Evolutionary conservation across 2,113 vertebrate genomes (phyloP), one percentile per base, ranked within the genome.

Genomic region (Isichthys henryi): DNA sequence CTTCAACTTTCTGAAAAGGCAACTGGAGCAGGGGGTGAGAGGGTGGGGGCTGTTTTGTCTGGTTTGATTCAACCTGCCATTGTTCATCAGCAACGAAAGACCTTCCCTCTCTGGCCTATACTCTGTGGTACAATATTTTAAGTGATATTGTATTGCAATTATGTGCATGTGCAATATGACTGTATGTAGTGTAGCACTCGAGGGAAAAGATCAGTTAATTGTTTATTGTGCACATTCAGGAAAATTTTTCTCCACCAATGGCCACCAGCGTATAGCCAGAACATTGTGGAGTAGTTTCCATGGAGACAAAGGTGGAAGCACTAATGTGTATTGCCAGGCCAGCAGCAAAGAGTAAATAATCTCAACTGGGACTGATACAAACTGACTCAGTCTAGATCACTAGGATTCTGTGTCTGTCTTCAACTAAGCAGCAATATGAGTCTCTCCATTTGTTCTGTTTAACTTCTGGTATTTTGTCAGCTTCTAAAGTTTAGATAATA

Each of bases 371-470:
- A 91, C 94, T 93, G 94, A 94, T 95, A 94, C 96, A 97, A 95
- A 96, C 94, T 95, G 91, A 94, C 95, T 94, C 95, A 97, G 98
- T 97, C 95, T 97, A 96, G 97, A 97, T 97, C 98, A 97, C 94
- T 94, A 91, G 96, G 96, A 96, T 96, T 94, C 94, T 96, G 95
- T 43, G 15, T 2, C 4, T 43, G 13, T 19, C 17, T 80, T 70
- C 62, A 31, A 31, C 62, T 27, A 70, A 70, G n/a, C 62, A 70
- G 77, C 4, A 82, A 6, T 21, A 46, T 9, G 15, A 43, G 77
- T 46, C 43, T 80, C 35, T 80, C 11, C 15, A 39, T 39, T 15
- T 77, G 10, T 83, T 83, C 43, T 48, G 77, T 82, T 45, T 70
- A 39, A 39, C 31, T 35, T 77, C 70, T 77, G 70, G 70, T 19